Evolutionary conservation across 2,888 invertebrate species (phyloP).

Genomic region (Drosophila trichaetosa): DNA sequence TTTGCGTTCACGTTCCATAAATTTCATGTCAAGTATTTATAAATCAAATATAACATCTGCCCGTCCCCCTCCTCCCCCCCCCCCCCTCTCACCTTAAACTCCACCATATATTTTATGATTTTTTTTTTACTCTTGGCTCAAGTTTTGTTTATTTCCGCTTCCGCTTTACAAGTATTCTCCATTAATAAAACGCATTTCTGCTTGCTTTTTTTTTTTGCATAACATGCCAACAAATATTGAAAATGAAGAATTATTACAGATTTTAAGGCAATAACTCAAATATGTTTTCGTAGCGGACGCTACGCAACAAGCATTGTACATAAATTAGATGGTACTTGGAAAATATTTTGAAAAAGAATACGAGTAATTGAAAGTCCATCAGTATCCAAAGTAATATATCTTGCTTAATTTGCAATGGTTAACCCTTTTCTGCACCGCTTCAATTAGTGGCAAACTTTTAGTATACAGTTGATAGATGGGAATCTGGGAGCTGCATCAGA

Average conservation of each 20-base stretch:
- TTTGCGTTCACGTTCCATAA: conserved; percentile 71
- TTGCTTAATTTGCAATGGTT: neutral
- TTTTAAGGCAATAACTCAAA: conserved; percentile 48
- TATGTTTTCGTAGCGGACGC: neutral
- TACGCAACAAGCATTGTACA: neutral
- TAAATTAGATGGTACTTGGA: neutral
- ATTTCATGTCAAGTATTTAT: conserved; percentile 75
- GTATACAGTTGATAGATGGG: neutral
- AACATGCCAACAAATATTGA: conserved; percentile 47
- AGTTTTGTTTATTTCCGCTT: conserved; percentile 59
- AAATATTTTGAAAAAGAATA: neutral
- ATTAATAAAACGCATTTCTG: conserved; percentile 59
- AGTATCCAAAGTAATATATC: neutral
- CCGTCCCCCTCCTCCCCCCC: neutral
- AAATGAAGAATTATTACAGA: conserved; percentile 74
- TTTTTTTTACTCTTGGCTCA: conserved; percentile 27
- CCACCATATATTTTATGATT: conserved; percentile 30
- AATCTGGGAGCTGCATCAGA: neutral
- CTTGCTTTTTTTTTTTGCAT: conserved; percentile 30
- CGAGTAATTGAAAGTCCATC: neutral
- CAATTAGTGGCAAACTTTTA: no score
- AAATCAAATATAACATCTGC: conserved; percentile 64
- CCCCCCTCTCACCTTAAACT: neutral
- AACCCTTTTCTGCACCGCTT: neutral
- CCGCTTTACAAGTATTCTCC: conserved; percentile 78